phyloP scores from a whole-genome alignment of 2,888 invertebrate species.

The Rhorus exstirpatorius region DNA sequence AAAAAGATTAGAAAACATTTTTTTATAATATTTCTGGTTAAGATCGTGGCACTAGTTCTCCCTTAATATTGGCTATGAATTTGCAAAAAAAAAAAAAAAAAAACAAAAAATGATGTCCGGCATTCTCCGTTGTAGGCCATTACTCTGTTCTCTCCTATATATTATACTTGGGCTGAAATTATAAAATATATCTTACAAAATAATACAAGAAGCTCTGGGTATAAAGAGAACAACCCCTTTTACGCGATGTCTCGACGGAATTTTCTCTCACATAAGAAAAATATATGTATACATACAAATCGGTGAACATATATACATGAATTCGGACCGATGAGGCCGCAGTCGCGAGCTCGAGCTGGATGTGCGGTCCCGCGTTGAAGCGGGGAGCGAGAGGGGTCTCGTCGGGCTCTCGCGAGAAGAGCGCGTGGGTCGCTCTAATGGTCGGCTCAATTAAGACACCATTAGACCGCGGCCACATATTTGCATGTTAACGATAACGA shows the following conservation, averaged over 20 bases:
- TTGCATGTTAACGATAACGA: constrained; percentile 83
- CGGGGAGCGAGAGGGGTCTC: too few relatives aligned
- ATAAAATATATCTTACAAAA: neutral
- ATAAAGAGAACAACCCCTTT: neutral
- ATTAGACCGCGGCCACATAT: constrained; percentile 80
- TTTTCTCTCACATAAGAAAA: constrained; percentile 23
- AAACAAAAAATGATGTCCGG: too few relatives aligned
- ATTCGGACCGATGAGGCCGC: neutral
- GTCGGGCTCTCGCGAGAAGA: constrained; percentile 55
- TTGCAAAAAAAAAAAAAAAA: too few relatives aligned
- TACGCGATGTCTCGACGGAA: constrained; percentile 36
- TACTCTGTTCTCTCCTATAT: neutral
- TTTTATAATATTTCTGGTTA: too few relatives aligned
- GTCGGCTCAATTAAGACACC: constrained; percentile 83
- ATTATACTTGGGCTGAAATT: neutral
- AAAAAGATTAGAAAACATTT: too few relatives aligned
- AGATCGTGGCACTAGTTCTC: too few relatives aligned
- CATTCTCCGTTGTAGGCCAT: too few relatives aligned
- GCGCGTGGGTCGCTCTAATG: constrained; percentile 80
- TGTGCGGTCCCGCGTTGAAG: too few relatives aligned
- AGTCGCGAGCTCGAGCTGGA: constrained; percentile 12
- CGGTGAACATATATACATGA: neutral
- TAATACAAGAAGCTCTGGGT: constrained; percentile 37
- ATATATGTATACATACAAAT: too few relatives aligned
- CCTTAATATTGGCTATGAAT: too few relatives aligned